Evolutionary conservation across 1,140 invertebrate genomes (phyloP).

Genomic region (Samia ricini): DNA sequence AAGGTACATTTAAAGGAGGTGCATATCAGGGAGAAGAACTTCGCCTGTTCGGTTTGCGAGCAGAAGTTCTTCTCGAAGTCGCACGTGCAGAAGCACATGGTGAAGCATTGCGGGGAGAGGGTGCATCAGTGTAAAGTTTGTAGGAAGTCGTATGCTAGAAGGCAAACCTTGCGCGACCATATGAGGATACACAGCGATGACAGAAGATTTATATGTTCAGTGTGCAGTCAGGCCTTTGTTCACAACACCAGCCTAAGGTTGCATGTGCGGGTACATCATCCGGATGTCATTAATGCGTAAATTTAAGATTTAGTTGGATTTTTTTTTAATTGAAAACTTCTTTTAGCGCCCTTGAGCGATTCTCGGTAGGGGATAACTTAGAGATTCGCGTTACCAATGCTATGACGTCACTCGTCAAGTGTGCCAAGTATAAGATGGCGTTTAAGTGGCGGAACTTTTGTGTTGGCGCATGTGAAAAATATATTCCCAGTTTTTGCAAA

Average conservation of each 20-base stretch:
- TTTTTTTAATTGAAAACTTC: too few species aligned
- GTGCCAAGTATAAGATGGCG: too few species aligned
- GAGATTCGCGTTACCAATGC: too few species aligned
- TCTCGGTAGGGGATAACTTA: too few species aligned
- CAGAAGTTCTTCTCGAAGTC: constrained; percentile 59
- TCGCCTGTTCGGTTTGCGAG: constrained; percentile 55
- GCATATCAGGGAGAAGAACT: constrained; percentile 60
- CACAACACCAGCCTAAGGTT: constrained; percentile 52
- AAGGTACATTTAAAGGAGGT: constrained; percentile 60
- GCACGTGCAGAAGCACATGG: constrained; percentile 69
- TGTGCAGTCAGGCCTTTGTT: constrained; percentile 51
- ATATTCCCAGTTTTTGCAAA: too few species aligned
- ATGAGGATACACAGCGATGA: constrained; percentile 73
- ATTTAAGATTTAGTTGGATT: not conserved
- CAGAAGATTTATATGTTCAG: constrained; percentile 42
- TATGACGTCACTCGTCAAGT: too few species aligned
- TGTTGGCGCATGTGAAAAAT: too few species aligned
- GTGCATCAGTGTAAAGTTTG: constrained; percentile 84
- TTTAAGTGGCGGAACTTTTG: too few species aligned
- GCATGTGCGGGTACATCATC: constrained; percentile 56
- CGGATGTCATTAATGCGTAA: constrained; percentile 13
- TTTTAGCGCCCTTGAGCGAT: too few species aligned
- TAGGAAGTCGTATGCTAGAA: constrained; percentile 79
- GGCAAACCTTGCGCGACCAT: constrained; percentile 78
- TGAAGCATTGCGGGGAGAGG: constrained; percentile 82